Percentiles rank a stretch among this genome's conserved stretches.
phyloP scores from a whole-genome alignment of 2,797 vertebrate genomes.

The Masticophis lateralis region DNA sequence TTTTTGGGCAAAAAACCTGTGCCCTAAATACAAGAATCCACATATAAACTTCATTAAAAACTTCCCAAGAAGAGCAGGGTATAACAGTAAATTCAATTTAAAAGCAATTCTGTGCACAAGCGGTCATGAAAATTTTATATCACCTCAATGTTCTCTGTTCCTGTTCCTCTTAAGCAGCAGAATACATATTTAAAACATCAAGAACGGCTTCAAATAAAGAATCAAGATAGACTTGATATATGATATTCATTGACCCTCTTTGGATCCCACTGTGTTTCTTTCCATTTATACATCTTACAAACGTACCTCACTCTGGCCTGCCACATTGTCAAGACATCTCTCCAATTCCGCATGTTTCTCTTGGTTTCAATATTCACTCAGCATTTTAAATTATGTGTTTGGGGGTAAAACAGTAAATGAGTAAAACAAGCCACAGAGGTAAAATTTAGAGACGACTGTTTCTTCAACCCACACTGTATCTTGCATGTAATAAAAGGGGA shows the following conservation, averaged over 20 bases:
- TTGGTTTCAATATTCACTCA: neutral
- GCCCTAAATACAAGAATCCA: neutral
- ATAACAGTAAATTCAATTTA: neutral
- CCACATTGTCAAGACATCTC: neutral
- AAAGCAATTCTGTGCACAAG: neutral
- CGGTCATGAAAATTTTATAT: neutral
- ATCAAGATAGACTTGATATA: neutral
- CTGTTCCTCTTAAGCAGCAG: neutral
- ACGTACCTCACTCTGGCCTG: neutral
- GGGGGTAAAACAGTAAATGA: neutral
- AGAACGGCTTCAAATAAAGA: neutral
- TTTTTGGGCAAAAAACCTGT: neutral
- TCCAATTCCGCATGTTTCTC: no score
- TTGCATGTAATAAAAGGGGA: neutral
- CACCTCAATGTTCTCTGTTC: neutral
- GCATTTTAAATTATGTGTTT: neutral
- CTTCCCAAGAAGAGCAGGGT: neutral
- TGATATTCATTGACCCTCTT: neutral
- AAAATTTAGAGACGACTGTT: neutral
- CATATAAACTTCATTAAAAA: neutral
- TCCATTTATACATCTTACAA: neutral
- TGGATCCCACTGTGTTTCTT: neutral
- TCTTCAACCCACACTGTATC: neutral
- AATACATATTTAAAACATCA: neutral
- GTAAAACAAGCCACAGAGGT: neutral